Percentiles rank a stretch among this genome's conserved stretches.
Conservation (phyloP, 2,797 vertebrate genomes). For the Sebastes hubbsi region DNA sequence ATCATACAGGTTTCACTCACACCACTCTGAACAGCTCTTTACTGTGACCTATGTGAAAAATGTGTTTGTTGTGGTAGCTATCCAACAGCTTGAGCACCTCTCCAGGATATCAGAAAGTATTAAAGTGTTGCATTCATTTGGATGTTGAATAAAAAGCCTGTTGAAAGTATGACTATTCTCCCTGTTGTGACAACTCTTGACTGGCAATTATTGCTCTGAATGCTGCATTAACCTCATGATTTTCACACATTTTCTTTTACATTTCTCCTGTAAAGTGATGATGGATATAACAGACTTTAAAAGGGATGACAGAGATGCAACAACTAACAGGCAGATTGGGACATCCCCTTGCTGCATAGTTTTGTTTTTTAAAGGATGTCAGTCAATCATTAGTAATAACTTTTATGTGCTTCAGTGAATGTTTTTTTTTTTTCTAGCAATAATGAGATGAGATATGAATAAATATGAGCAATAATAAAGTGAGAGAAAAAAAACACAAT, state of each 20-base stretch:
- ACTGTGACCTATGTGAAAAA: constrained; percentile 33
- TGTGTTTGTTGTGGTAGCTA: constrained; percentile 8
- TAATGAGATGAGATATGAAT: background rate
- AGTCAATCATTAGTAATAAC: background rate
- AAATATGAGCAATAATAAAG: background rate
- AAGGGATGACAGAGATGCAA: background rate
- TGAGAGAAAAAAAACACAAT: background rate
- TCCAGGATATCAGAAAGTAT: constrained; percentile 9
- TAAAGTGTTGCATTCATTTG: constrained; percentile 16
- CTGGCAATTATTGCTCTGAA: background rate
- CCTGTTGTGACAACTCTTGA: background rate
- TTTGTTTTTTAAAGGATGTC: background rate
- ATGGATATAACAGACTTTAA: background rate
- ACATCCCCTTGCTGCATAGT: background rate
- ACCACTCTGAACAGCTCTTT: constrained; percentile 10
- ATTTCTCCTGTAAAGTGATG: background rate
- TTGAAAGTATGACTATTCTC: background rate
- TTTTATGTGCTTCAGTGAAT: background rate
- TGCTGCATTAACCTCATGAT: background rate
- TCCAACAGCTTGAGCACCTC: constrained; percentile 4
- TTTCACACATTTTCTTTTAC: background rate
- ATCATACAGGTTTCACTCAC: background rate
- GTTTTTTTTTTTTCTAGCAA: background rate
- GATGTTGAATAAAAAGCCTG: constrained; percentile 6
- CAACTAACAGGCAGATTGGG: background rate